A percentile compares a stretch with the other conserved stretches of the same genome.
These are phyloP conservation scores for Petrocephalus zakoni DNA, from an alignment of 2,113 vertebrate genomes.

Conservation along the genomic window DNA sequence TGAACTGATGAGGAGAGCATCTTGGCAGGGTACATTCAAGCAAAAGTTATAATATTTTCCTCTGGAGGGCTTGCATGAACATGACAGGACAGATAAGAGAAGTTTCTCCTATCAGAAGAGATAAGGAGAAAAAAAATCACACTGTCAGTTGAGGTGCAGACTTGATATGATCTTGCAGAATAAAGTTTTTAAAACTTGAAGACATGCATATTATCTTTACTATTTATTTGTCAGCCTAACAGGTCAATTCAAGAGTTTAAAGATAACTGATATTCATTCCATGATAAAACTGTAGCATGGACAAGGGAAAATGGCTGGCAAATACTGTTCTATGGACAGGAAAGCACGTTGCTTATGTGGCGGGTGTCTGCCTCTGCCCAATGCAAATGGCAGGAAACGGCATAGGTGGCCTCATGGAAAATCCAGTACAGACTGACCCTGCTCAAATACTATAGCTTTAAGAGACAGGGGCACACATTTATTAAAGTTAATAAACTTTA, in stretches of 20 bases:
- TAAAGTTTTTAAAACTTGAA: constrained; percentile 14
- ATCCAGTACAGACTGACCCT: not conserved
- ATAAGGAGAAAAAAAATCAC: constrained; percentile 16
- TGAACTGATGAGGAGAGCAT: not conserved
- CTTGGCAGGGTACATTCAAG: not conserved
- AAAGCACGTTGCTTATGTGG: not conserved
- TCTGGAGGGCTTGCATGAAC: constrained; percentile 17
- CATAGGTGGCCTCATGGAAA: not conserved
- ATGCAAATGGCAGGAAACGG: not conserved
- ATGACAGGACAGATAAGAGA: constrained; percentile 13
- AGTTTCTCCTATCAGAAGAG: constrained; percentile 6
- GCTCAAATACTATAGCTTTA: not conserved
- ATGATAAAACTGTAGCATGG: not conserved
- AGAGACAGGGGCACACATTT: too few species aligned
- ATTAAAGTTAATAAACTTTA: not conserved
- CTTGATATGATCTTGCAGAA: constrained; percentile 6
- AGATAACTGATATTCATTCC: not conserved
- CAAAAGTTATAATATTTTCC: not conserved
- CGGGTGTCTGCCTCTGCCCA: not conserved
- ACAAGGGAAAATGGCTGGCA: not conserved
- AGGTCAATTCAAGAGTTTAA: not conserved
- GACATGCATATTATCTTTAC: not conserved
- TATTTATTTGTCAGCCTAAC: not conserved
- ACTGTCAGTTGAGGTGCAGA: constrained; percentile 12
- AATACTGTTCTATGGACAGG: not conserved